These are phyloP conservation scores for Rhyacophila brunnea DNA, from an alignment of 1,140 invertebrate genomes.

Conservation along the genomic window DNA sequence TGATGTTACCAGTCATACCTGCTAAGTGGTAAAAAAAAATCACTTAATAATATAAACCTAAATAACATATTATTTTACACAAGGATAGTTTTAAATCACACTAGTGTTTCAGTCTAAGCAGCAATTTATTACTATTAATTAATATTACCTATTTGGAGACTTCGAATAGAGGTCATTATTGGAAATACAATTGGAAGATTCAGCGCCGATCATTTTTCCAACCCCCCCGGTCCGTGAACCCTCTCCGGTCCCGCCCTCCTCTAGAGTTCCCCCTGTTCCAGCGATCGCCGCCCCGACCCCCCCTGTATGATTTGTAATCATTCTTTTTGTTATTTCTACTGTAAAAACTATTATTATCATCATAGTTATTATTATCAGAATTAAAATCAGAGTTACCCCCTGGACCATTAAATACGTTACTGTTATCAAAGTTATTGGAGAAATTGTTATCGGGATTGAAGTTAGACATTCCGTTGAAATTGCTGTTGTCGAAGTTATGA, in stretches of 20 bases:
- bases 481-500: conserved; percentile 45
- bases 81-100: conserved; percentile 22
- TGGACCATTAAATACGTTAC: conserved; percentile 5
- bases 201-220: conserved; percentile 53
- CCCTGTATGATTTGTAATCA: conserved; percentile 40
- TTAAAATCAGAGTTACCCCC: conserved; percentile 43
- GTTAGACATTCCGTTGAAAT: conserved; percentile 41
- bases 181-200: conserved; percentile 32
- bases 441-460: conserved; percentile 22
- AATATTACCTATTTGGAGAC: conserved; percentile 9
- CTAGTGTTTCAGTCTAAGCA: conserved; percentile 23
- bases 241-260: conserved; percentile 45
- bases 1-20: conserved; percentile 26
- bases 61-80: not conserved
- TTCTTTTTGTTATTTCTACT: conserved; percentile 47
- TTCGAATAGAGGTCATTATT: not conserved
- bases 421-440: conserved; percentile 32
- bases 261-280: conserved; percentile 40
- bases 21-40: conserved; percentile 10
- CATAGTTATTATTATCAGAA: conserved; percentile 49
- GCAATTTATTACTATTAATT: not conserved
- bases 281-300: conserved; percentile 47
- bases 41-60: not conserved
- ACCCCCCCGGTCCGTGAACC: conserved; percentile 48
- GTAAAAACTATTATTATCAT: conserved; percentile 43